Conservation (phyloP, 2,888 invertebrate genomes). For the Lacanobia wlatinum region DNA sequence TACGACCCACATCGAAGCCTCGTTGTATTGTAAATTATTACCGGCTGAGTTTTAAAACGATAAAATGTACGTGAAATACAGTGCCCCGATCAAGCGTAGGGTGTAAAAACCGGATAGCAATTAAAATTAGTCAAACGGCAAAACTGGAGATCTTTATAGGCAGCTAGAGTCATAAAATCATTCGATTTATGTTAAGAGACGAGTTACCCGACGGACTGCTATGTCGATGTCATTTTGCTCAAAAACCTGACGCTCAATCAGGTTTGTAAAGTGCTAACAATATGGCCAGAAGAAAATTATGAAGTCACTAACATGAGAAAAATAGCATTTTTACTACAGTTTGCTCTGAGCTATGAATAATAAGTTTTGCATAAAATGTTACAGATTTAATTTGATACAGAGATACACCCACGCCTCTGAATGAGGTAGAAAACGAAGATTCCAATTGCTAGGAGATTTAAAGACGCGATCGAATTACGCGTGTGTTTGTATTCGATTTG, state of each 20-base stretch:
- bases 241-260: conserved; percentile 56
- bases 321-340: conserved; percentile 45
- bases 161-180: conserved; percentile 81
- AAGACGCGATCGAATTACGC: conserved; percentile 60
- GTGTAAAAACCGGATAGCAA: conserved; percentile 82
- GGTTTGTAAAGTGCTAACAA: conserved; percentile 59
- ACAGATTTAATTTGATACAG: conserved; percentile 61
- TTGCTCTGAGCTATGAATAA: conserved; percentile 54
- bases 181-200: conserved; percentile 81
- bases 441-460: conserved; percentile 57
- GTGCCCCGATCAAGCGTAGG: conserved; percentile 75
- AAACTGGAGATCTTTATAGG: conserved; percentile 82
- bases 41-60: conserved; percentile 79
- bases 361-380: conserved; percentile 64
- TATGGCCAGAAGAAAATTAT: conserved; percentile 59
- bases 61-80: conserved; percentile 83
- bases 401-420: conserved; percentile 56
- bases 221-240: conserved; percentile 71
- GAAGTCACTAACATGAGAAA: conserved; percentile 53
- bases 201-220: conserved; percentile 66
- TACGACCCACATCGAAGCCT: conserved; percentile 78
- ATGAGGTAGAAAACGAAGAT: conserved; percentile 48
- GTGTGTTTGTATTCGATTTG: conserved; percentile 52
- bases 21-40: conserved; percentile 83
- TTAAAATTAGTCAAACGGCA: conserved; percentile 87